Percentiles rank a stretch among this genome's conserved stretches.
Conservation (phyloP, 1,140 invertebrate species). For the Drosophila eugracilis region DNA sequence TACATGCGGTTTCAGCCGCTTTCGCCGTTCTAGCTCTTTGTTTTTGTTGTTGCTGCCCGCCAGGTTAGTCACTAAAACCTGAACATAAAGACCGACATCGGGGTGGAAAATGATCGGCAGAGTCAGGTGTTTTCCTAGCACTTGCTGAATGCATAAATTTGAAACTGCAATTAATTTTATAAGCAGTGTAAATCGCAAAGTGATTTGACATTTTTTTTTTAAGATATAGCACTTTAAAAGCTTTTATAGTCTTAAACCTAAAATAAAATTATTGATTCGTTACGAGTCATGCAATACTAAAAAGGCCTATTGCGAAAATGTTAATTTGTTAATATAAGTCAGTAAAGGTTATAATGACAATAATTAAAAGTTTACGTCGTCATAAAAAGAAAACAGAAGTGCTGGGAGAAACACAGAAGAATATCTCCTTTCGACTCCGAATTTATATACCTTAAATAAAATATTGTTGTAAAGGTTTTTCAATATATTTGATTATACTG, state of each 20-base stretch:
- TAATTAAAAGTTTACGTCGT: slow-evolving; percentile 19
- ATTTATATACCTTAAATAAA: no score
- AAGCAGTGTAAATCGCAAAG: background rate
- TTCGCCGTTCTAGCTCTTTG: slow-evolving; percentile 37
- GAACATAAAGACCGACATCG: slow-evolving; percentile 31
- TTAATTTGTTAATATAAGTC: slow-evolving; percentile 1
- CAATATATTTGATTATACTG: no score
- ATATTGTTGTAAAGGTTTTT: no score
- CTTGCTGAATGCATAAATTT: slow-evolving; percentile 31
- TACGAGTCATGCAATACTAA: slow-evolving; percentile 1
- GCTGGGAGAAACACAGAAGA: background rate
- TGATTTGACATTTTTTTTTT: background rate
- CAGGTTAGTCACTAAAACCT: slow-evolving; percentile 50
- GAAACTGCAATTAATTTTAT: slow-evolving; percentile 10
- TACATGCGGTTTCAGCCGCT: slow-evolving; percentile 51
- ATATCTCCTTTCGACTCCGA: background rate
- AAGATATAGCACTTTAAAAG: background rate
- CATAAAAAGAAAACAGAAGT: slow-evolving; percentile 1
- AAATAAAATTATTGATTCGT: background rate
- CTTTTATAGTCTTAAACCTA: background rate
- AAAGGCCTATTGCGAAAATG: background rate
- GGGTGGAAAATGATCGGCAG: slow-evolving; percentile 40
- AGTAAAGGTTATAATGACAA: slow-evolving; percentile 1
- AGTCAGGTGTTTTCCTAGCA: slow-evolving; percentile 60
- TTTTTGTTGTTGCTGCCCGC: slow-evolving; percentile 2